Conservation (phyloP, 2,797 vertebrate genomes). For the Poeciliopsis paucimaculata region DNA sequence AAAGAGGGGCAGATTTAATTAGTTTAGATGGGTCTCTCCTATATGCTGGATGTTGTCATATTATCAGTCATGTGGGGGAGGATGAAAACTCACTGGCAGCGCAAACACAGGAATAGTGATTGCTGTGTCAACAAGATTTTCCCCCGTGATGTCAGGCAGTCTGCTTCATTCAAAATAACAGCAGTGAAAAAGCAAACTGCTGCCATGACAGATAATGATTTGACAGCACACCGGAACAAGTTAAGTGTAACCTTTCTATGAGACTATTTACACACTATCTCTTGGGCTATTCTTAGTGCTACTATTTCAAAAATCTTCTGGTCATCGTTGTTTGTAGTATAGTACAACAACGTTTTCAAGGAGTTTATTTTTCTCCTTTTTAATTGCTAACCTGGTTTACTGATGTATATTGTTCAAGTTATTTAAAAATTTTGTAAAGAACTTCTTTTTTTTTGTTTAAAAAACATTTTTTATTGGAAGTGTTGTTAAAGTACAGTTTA, state of each 20-base stretch:
- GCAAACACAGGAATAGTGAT: conserved; percentile 52
- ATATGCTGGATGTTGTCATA: conserved; percentile 55
- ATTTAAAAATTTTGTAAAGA: neutral
- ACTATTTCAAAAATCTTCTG: neutral
- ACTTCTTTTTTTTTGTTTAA: neutral
- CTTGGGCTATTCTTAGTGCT: neutral
- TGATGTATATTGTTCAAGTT: neutral
- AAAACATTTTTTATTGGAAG: neutral
- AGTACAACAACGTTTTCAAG: neutral
- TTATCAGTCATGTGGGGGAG: conserved; percentile 69
- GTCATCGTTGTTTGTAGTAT: neutral
- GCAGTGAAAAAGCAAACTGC: conserved; percentile 52
- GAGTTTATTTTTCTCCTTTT: neutral
- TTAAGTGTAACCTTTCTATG: conserved; percentile 16
- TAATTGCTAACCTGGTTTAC: neutral
- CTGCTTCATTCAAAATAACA: conserved; percentile 56
- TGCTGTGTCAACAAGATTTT: conserved; percentile 57
- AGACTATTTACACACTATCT: neutral
- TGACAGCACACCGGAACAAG: conserved; percentile 42
- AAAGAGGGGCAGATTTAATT: conserved; percentile 63
- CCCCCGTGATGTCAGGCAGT: conserved; percentile 50
- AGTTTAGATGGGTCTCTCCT: conserved; percentile 56
- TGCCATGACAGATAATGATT: conserved; percentile 46
- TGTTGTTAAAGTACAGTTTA: neutral
- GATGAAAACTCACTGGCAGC: conserved; percentile 52